These are phyloP conservation scores for Esox masquinongy DNA, from an alignment of 2,797 vertebrate genomes.

Conservation along the genomic window DNA sequence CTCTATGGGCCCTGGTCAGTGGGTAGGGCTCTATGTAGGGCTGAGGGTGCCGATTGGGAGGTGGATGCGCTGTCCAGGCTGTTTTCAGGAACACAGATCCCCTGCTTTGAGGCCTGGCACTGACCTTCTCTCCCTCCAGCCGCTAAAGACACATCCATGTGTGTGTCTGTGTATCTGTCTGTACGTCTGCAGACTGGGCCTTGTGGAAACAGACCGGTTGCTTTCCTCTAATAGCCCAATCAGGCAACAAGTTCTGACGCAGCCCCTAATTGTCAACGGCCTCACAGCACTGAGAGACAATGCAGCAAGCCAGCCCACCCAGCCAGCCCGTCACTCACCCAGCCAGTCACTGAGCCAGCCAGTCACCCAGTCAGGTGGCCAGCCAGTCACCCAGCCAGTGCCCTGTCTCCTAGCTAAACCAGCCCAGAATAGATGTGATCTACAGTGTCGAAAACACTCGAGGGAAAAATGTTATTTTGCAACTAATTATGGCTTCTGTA, in stretches of 20 bases:
- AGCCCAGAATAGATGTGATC: constrained; percentile 58
- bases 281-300: constrained; percentile 63
- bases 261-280: constrained; percentile 81
- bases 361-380: too few species aligned
- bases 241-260: constrained; percentile 81
- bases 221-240: constrained; percentile 82
- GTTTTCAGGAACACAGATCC: constrained; percentile 79
- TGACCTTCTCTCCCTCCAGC: constrained; percentile 63
- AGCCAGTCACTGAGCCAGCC: too few species aligned
- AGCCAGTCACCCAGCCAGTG: too few species aligned
- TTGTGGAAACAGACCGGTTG: constrained; percentile 66
- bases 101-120: constrained; percentile 79
- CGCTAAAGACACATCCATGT: too few species aligned
- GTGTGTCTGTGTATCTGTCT: too few species aligned
- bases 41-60: neutral
- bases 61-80: constrained; percentile 72
- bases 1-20: neutral
- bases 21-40: neutral
- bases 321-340: too few species aligned
- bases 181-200: constrained; percentile 39
- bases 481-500: constrained; percentile 31
- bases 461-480: constrained; percentile 55
- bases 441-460: constrained; percentile 50
- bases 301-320: constrained; percentile 24
- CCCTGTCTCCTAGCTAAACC: constrained; percentile 43